Evolutionary conservation across 2,888 invertebrate genomes (phyloP), one percentile per base, ranked within the genome.

Genomic region (Trypoxylon attenuatum): DNA sequence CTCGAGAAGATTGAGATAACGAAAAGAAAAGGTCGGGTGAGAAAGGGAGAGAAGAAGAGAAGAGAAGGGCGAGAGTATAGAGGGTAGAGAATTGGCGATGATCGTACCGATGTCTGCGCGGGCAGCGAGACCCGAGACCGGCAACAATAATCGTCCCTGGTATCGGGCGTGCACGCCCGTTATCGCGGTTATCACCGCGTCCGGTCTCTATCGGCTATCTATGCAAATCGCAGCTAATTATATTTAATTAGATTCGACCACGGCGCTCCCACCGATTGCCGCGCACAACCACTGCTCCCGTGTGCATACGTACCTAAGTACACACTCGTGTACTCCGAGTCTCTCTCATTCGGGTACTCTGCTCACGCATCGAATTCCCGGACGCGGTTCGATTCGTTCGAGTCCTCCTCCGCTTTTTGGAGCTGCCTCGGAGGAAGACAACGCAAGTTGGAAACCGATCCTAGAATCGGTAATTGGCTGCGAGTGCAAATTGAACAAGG

Each of bases 221-320:
- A 87, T 87, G 87, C 86, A 86, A 87, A 87, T 87, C 87, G 79
- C 82, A 80, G 82, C 87, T 86, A 87, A 87, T 87, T 87, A 87
- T 87, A 87, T 87, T 87, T 87, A 87, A 87, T 87, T 86, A 87
- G 87, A 86, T 86, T 85, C 86, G 84, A 81, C 82, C 82, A 79
- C 81, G 81, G 80, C 82, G 82, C 81, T 83, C 82, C 82, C 81
- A 81, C 82, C 81, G 82, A 83, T 83, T 76, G 77, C 79, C 66
- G 76, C 69, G 68, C n/a, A 76, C 71, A 73, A 78, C 70, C 49
- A 50, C 62, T 65, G 19, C 25, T n/a, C 13, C 71, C 71, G 70
- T 56, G 50, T 55, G 16, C 27, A 10, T 13, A 49, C 16, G 18
- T n/a, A 19, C 19, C 10, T 42, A 18, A 2, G 18, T n/a, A n/a